Evolutionary conservation across 2,797 vertebrate genomes (phyloP).

Genomic region (Gymnopithys bicolor): DNA sequence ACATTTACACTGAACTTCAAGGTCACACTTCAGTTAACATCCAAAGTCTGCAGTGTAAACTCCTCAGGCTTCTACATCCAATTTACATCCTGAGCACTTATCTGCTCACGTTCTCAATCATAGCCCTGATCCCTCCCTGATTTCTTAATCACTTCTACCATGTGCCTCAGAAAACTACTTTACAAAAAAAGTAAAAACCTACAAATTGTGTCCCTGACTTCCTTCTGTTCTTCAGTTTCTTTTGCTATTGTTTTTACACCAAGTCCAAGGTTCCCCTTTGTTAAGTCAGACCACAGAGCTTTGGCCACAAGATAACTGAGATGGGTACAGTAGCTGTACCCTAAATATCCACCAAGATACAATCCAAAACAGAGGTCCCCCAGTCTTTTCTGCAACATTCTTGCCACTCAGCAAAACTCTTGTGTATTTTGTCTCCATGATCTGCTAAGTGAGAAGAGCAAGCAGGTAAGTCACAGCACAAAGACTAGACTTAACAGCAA

Average conservation of each 20-base stretch:
- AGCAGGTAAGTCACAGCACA: not conserved
- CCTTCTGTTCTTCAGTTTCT: not conserved
- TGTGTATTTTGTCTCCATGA: not conserved
- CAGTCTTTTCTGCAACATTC: not conserved
- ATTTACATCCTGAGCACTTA: not conserved
- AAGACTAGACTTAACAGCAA: not conserved
- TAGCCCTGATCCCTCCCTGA: not conserved
- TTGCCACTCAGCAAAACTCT: not conserved
- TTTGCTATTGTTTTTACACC: not conserved
- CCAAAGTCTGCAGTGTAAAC: not conserved
- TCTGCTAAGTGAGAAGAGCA: not conserved
- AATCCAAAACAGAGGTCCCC: not conserved
- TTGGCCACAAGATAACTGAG: not conserved
- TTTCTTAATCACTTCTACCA: not conserved
- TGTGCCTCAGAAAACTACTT: not conserved
- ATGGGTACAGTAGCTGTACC: not conserved
- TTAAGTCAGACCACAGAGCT: not conserved
- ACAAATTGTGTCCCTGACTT: not conserved
- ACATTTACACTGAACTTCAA: not conserved
- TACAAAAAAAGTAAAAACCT: not conserved
- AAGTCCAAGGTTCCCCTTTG: not conserved
- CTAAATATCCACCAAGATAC: not conserved
- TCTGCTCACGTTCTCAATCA: not conserved
- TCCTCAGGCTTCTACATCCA: not conserved
- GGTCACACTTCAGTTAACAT: not conserved